Evolutionary conservation across 2,113 vertebrate genomes (phyloP), one percentile per base, ranked within the genome.

Genomic region (Archilochus colubris): DNA sequence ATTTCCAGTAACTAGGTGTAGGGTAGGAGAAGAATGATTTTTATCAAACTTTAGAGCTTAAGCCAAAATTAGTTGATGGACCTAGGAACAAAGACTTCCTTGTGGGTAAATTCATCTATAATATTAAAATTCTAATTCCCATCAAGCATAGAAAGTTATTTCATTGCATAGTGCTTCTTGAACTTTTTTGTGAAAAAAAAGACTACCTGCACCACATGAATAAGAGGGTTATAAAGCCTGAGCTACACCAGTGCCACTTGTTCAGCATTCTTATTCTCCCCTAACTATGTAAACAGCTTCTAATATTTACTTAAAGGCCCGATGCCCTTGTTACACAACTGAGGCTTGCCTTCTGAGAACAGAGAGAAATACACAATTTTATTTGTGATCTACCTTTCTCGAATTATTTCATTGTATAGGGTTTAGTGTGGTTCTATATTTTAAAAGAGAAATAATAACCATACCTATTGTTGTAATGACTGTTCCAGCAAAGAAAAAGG

Each of bases 401-500:
- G 46, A 59, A 70, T 74, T 55, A 86, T 66, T 76, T 86, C 22
- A 33, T 70, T 54, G 72, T 30, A 25, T 38, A 53, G 27, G 14
- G 55, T 67, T 86, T 74, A 66, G 6, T 44, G 27, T 81, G 31
- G 87, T 30, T 44, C 51, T 20, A 7, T 50, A 44, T 57, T 82
- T 88, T 62, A 36, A 85, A 88, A 92, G 75, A 59, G 5, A 72
- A 83, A 38, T 13, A 61, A n/a, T 14, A 54, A 86, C 58, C 11
- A 67, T 98, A 99, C 99, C 99, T 97, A 99, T 99, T 27, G 99
- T 99, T 51, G 99, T 99, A 96, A 99, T 99, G 96, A 99, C 99
- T 1, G 99, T 99, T 89, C 99, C 99, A 83, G 99, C 99, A 78
- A 99, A 99, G 98, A 99, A 99, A 98, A 99, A 99, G 96, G 99